phyloP scores from a whole-genome alignment of 1,140 invertebrate species.

The Drosophila pseudoobscura region DNA sequence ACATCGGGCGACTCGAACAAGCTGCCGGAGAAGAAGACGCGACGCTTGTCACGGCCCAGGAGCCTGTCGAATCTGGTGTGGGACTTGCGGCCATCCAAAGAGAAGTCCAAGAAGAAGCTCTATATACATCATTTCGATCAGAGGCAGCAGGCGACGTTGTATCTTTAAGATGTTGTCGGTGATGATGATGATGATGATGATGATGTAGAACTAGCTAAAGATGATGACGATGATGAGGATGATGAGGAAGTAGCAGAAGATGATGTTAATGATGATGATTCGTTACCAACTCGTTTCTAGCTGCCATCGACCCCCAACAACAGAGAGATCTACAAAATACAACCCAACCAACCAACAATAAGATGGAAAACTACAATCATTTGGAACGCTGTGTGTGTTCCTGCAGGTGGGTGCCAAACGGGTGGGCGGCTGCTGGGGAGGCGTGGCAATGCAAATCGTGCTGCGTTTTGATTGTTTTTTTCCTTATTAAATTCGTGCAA shows the following conservation, averaged over 20 bases:
- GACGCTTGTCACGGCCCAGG: conserved; percentile 89
- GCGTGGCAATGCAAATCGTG: conserved; percentile 76
- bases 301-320: conserved; percentile 69
- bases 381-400: conserved; percentile 76
- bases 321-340: conserved; percentile 19
- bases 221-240: conserved; percentile 4
- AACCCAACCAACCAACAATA: conserved; percentile 34
- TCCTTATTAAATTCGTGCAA: conserved; percentile 78
- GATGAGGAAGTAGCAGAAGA: conserved; percentile 37
- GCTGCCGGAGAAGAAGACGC: conserved; percentile 91
- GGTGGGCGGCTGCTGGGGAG: conserved; percentile 8
- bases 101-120: conserved; percentile 85
- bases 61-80: conserved; percentile 94
- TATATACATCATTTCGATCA: conserved; percentile 83
- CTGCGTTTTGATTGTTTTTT: conserved; percentile 74
- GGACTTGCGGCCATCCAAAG: conserved; percentile 88
- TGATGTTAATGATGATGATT: conserved; percentile 42
- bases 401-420: conserved; percentile 64
- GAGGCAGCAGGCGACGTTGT: conserved; percentile 82
- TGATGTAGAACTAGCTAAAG: not conserved
- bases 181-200: conserved; percentile 5
- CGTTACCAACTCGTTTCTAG: conserved; percentile 75
- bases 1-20: conserved; percentile 92
- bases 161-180: conserved; percentile 66
- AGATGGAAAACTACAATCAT: conserved; percentile 55